A percentile compares a stretch with the other conserved stretches of the same genome.
phyloP scores from a whole-genome alignment of 2,888 invertebrate species.

The Drosophila monieri region DNA sequence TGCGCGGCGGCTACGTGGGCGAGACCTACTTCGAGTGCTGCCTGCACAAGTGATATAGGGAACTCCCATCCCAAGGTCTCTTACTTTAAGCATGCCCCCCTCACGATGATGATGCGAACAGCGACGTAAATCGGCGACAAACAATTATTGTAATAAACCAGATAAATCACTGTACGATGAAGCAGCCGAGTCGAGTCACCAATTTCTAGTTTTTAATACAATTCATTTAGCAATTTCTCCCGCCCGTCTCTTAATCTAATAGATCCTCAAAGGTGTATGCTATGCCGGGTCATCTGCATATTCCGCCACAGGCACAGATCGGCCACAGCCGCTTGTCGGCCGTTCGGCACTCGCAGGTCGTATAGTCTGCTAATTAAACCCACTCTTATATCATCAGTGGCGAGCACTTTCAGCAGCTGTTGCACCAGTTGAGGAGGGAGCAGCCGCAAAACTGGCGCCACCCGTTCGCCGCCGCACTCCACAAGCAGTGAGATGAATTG shows the following conservation, averaged over 20 bases:
- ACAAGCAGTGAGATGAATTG: constrained; percentile 91
- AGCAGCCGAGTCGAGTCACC: constrained; percentile 48
- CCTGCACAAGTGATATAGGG: constrained; percentile 93
- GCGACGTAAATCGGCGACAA: constrained; percentile 45
- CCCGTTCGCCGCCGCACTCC: constrained; percentile 90
- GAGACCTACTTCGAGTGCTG: constrained; percentile 97
- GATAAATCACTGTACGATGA: constrained; percentile 51
- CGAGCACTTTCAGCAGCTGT: constrained; percentile 89
- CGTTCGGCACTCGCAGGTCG: constrained; percentile 90
- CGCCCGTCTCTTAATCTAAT: constrained; percentile 24
- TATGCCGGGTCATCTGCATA: constrained; percentile 86
- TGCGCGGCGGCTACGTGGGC: constrained; percentile 98
- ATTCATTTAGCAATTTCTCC: constrained; percentile 41
- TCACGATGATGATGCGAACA: constrained; percentile 9
- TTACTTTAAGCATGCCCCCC: constrained; percentile 82
- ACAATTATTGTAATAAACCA: constrained; percentile 68
- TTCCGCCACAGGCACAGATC: constrained; percentile 94
- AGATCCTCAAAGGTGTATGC: constrained; percentile 78
- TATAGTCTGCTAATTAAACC: constrained; percentile 85
- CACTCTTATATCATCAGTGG: constrained; percentile 82
- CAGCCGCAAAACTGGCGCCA: constrained; percentile 89
- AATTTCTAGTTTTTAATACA: constrained; percentile 48
- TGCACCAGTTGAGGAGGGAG: constrained; percentile 91
- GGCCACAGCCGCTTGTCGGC: constrained; percentile 93
- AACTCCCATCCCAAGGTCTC: constrained; percentile 71